phyloP scores from a whole-genome alignment of 2,888 invertebrate genomes.

The Sesia apiformis region DNA sequence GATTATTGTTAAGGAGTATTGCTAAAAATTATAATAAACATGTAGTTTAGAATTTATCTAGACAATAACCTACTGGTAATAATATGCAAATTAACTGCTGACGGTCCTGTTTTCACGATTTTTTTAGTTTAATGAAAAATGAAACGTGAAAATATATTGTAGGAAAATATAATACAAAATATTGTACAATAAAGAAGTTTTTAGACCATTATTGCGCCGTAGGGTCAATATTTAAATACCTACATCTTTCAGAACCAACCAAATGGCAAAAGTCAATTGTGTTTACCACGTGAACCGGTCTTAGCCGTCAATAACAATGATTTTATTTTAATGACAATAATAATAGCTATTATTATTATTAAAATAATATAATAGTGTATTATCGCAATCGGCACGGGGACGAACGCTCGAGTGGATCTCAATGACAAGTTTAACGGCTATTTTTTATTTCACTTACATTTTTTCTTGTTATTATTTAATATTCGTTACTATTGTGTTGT shows the following conservation, averaged over 20 bases:
- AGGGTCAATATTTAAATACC: slow-evolving; percentile 65
- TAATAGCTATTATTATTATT: slow-evolving; percentile 56
- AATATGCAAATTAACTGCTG: too few relatives aligned
- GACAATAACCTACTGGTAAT: too few relatives aligned
- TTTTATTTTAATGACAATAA: slow-evolving; percentile 58
- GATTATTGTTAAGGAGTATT: too few relatives aligned
- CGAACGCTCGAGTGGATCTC: slow-evolving; percentile 61
- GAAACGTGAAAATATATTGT: too few relatives aligned
- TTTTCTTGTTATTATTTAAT: too few relatives aligned
- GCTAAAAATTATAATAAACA: too few relatives aligned
- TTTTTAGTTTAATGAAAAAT: too few relatives aligned
- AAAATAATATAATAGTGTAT: slow-evolving; percentile 48
- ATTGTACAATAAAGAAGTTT: slow-evolving; percentile 23
- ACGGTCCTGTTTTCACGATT: too few relatives aligned
- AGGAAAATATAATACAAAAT: background rate
- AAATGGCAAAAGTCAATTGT: slow-evolving; percentile 71
- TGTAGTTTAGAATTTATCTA: too few relatives aligned
- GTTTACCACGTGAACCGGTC: slow-evolving; percentile 40
- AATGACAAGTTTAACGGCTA: slow-evolving; percentile 57
- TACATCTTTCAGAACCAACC: slow-evolving; percentile 59
- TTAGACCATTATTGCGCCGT: slow-evolving; percentile 38
- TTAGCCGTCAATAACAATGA: slow-evolving; percentile 37
- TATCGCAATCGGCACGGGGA: slow-evolving; percentile 58
- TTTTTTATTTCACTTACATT: slow-evolving; percentile 12
- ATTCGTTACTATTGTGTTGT: too few relatives aligned